Conservation (phyloP, 2,113 vertebrate species). For the Atherinomorus stipes region DNA sequence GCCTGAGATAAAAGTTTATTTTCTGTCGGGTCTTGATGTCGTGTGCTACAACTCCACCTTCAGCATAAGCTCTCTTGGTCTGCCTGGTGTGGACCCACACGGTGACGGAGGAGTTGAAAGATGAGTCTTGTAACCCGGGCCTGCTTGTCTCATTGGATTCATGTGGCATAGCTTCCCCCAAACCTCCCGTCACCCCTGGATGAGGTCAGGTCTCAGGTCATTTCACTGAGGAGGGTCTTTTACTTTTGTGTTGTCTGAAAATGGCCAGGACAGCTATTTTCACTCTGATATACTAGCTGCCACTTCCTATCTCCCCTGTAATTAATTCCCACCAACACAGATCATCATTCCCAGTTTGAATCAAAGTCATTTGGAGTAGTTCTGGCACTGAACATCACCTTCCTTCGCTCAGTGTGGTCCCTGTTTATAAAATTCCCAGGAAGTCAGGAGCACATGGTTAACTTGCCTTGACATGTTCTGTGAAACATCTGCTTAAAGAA, state of each 20-base stretch:
- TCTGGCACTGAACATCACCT: background rate
- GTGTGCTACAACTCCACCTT: background rate
- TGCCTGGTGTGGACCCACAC: background rate
- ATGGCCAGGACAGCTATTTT: background rate
- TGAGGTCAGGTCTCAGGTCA: slow-evolving; percentile 57
- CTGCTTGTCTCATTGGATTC: slow-evolving; percentile 19
- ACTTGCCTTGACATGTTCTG: slow-evolving; percentile 51
- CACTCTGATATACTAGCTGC: background rate
- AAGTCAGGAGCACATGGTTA: slow-evolving; percentile 42
- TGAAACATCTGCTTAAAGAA: slow-evolving; percentile 46
- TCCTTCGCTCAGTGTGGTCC: slow-evolving; percentile 1
- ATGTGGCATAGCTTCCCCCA: slow-evolving; percentile 6
- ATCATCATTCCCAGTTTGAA: background rate
- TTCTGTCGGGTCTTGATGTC: background rate
- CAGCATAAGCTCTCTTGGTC: background rate
- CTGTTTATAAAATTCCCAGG: slow-evolving; percentile 47
- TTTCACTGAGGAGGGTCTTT: slow-evolving; percentile 57
- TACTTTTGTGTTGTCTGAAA: slow-evolving; percentile 5
- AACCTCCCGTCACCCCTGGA: background rate
- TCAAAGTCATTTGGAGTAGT: background rate
- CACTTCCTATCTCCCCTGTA: background rate
- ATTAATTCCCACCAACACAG: background rate
- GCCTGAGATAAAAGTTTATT: no score
- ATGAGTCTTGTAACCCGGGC: slow-evolving; percentile 24
- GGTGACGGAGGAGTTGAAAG: slow-evolving; percentile 6